phyloP scores from a whole-genome alignment of 2,113 vertebrate species.

The Chinchilla lanigera region DNA sequence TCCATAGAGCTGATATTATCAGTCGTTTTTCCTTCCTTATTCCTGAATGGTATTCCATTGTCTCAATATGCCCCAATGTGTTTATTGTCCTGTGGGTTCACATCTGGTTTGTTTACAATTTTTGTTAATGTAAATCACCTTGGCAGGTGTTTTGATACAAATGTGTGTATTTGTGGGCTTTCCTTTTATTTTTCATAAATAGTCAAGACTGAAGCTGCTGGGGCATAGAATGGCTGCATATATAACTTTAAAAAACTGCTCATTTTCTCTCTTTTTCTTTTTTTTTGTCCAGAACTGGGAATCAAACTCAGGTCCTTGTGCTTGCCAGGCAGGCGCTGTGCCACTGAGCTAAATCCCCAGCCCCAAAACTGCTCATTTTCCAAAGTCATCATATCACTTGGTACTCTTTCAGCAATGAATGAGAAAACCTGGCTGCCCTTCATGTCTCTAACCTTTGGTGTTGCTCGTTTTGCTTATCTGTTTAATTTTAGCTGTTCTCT shows the following conservation, averaged over 20 bases:
- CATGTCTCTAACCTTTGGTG: not conserved
- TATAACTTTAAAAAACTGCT: not conserved
- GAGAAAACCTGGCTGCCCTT: not conserved
- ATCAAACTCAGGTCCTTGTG: too few relatives aligned
- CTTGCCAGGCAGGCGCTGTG: too few relatives aligned
- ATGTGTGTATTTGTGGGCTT: not conserved
- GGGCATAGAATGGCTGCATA: not conserved
- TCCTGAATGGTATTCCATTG: not conserved
- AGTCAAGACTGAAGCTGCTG: not conserved
- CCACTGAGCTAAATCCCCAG: too few relatives aligned
- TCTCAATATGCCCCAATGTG: not conserved
- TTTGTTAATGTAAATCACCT: not conserved
- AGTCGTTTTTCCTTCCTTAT: not conserved
- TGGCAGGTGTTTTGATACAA: not conserved
- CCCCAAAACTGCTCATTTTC: too few relatives aligned
- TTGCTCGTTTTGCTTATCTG: not conserved
- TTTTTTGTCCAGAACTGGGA: too few relatives aligned
- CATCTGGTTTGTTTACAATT: not conserved
- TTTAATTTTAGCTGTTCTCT: conserved; percentile 7
- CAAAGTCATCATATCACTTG: not conserved
- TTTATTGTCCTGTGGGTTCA: not conserved
- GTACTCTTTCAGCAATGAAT: not conserved
- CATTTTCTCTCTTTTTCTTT: too few relatives aligned
- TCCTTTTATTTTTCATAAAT: not conserved
- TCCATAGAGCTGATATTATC: not conserved